Base-by-base conservation (phyloP, 1,140 invertebrate genomes). In the Ceratosolen solmsi region DNA sequence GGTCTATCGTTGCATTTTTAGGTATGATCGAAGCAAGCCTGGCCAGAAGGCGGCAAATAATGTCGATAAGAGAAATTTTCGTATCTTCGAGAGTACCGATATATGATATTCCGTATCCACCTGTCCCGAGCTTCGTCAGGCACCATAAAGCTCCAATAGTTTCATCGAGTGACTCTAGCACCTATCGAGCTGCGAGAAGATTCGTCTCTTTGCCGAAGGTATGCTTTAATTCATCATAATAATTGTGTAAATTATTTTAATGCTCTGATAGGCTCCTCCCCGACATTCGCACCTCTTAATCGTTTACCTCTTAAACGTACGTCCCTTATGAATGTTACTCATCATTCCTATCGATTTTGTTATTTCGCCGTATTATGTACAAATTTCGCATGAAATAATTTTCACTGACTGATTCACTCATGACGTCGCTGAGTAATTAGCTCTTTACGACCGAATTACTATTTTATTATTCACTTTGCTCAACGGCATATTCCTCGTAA, bases 11-110 rank as follows among this genome's bases (percentile, higher is more conserved):
- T 60, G 0, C 22, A n/a, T 49, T 49, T 73, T 73, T 41, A 81
- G 79, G 60, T 36, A 1, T 1, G 54, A 56, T n/a, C 30, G 49
- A 54, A 54, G 72, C 51, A 2, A 56, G n/a, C n/a, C 49, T 20
- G 27, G 11, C 20, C 20, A 75, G 22, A 70, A 82, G 58, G 51
- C 20, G 80, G 1, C 73, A 82, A 33, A 71, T 72, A 58, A 77
- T 60, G 73, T 71, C 80, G 65, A 76, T 82, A 33, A 76, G 74
- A 20, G 74, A 77, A 71, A 77, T 76, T n/a, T 20, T 72, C 1
- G 13, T 71, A 41, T 38, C 73, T n/a, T 58, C 74, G 60, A 75
- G 79, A 41, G 41, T 81, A 41, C 79, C 72, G 5, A 38, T 46
- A 33, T 27, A 81, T 27, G 30, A 38, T 27, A 17, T 9, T 51